A percentile compares a stretch with the other conserved stretches of the same genome.
These are phyloP conservation scores for Platichthys stellatus DNA, from an alignment of 2,113 vertebrate genomes.

Conservation along the genomic window DNA sequence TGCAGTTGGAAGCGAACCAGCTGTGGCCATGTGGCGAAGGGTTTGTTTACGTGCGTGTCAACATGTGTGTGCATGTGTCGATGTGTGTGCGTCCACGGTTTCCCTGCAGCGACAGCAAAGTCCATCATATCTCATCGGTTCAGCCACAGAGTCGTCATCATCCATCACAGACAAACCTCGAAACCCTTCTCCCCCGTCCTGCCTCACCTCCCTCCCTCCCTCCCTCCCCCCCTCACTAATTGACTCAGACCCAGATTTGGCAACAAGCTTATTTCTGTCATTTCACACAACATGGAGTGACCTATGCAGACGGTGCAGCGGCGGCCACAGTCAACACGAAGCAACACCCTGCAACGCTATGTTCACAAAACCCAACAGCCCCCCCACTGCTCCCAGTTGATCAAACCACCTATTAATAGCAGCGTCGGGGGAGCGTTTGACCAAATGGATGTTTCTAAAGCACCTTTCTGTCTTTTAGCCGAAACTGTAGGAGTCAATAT, in stretches of 20 bases:
- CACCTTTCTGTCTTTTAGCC: neutral
- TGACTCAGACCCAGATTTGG: conserved; percentile 79
- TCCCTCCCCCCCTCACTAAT: conserved; percentile 53
- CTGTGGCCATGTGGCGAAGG: conserved; percentile 5
- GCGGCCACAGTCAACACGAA: neutral
- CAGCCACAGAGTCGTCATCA: neutral
- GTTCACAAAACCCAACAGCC: conserved; percentile 5
- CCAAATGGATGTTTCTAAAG: neutral
- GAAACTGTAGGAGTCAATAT: no score
- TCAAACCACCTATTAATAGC: neutral
- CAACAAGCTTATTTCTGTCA: conserved; percentile 73
- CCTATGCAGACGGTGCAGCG: conserved; percentile 50
- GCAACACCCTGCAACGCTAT: conserved; percentile 1
- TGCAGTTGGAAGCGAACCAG: conserved; percentile 16
- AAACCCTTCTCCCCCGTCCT: no score
- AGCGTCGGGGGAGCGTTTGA: neutral
- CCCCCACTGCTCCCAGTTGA: neutral
- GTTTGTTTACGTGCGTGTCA: conserved; percentile 7
- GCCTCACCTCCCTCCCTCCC: no score
- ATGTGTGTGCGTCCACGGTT: neutral
- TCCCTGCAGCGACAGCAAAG: no score
- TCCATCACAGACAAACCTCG: conserved; percentile 19
- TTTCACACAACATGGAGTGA: conserved; percentile 70
- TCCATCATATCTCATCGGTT: neutral
- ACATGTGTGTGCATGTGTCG: neutral